Conservation (phyloP, 2,888 invertebrate genomes). For the Ariolimax columbianus region DNA sequence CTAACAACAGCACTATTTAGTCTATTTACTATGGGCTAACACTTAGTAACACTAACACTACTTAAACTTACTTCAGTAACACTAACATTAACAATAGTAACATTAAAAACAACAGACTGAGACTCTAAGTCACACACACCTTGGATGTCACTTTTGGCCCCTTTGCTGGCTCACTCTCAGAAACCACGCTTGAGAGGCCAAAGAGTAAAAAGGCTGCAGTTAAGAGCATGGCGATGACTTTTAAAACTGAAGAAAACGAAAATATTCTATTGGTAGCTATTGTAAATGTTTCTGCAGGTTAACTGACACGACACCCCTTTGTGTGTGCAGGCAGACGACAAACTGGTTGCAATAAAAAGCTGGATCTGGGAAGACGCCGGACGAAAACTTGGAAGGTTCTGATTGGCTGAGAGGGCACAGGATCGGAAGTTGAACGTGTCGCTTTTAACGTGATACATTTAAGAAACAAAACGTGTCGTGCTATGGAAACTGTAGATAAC, state of each 20-base stretch:
- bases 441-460: too few species aligned
- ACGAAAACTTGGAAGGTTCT: background rate
- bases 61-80: too few species aligned
- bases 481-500: too few species aligned
- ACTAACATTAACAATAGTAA: too few species aligned
- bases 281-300: background rate
- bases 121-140: constrained; percentile 10
- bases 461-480: too few species aligned
- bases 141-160: constrained; percentile 54
- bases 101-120: background rate
- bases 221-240: constrained; percentile 37
- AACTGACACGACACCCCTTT: background rate
- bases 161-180: constrained; percentile 42
- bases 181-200: constrained; percentile 31
- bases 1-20: too few species aligned
- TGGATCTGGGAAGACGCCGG: background rate
- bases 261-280: background rate
- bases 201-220: constrained; percentile 41
- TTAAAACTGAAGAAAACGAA: background rate
- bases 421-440: constrained; percentile 18
- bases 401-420: background rate
- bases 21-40: too few species aligned
- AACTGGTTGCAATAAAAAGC: background rate
- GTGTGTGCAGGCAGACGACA: background rate
- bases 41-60: too few species aligned